phyloP scores from a whole-genome alignment of 2,888 invertebrate species.

The Drosophila ezoana region DNA sequence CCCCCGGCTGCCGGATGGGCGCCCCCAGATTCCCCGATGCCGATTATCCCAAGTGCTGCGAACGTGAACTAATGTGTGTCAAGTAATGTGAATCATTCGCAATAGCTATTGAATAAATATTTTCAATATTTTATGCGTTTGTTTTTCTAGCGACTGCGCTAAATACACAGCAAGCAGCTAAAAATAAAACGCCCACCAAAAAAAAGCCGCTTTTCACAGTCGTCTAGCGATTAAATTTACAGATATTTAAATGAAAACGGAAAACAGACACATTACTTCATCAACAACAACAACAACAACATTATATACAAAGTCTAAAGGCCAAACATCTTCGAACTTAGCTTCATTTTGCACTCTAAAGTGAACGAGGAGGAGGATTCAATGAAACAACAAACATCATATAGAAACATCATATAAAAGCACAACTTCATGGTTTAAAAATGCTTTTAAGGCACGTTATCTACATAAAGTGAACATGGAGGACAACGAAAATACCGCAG shows the following conservation, averaged over 20 bases:
- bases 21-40: conserved; percentile 37
- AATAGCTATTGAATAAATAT: not conserved
- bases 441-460: not conserved
- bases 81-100: conserved; percentile 1
- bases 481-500: not conserved
- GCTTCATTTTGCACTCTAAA: not conserved
- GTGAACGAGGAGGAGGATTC: not conserved
- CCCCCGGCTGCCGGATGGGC: conserved; percentile 44
- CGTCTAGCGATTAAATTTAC: conserved; percentile 1
- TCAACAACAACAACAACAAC: not conserved
- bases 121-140: conserved; percentile 9
- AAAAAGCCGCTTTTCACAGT: conserved; percentile 4
- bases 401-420: too few species aligned
- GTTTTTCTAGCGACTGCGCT: conserved; percentile 20
- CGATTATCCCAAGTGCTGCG: conserved; percentile 61
- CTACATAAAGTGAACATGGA: not conserved
- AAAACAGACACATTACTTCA: not conserved
- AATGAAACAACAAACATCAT: not conserved
- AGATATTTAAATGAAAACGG: too few species aligned
- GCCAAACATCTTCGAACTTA: not conserved
- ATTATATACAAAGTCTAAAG: not conserved
- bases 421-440: not conserved
- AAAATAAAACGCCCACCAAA: conserved; percentile 18
- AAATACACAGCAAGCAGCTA: conserved; percentile 11
- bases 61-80: conserved; percentile 23